Evolutionary conservation across 2,797 vertebrate genomes (phyloP), one percentile per base, ranked within the genome.

Genomic region (Tragopan temminckii): DNA sequence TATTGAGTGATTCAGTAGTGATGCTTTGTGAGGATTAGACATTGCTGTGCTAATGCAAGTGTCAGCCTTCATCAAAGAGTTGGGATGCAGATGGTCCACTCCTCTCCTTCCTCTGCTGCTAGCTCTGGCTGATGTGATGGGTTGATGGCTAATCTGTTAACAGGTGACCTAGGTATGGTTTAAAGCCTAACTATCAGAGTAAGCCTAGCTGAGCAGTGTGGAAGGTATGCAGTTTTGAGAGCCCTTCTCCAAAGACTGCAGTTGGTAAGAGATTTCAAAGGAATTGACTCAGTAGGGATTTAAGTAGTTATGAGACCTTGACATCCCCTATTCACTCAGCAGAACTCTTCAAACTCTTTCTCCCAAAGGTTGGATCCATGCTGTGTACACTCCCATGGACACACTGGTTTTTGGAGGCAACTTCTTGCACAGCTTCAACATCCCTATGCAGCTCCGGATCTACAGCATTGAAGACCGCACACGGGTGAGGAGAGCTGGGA

Each of bases 381-480:
- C 99, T 10, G 99, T 99, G 46, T 99, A 99, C 97, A 99, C 99
- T 33, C 99, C 99, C 87, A 99, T 98, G 97, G 99, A 99, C 97
- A 99, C 99, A 0, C 96, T 99, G 88, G 99, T 99, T 67, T 99
- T 99, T 61, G 99, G 99, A 42, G 99, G 99, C 42, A 99, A 99
- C 93, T 99, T 99, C 96, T 98, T 99, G 76, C 99, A 99, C 97
- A 99, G 99, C 95, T 99, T 99, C 97, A 99, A 99, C 97, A 99
- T 99, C 97, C 99, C 99, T 79, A 99, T 99, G 99, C 99, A 99
- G 95, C 98, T 99, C 58, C 99, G 99, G 88, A 99, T 99, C 96
- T 99, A 99, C 97, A 99, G 98, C 97, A 99, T 99, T 19, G 99
- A 99, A 97, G 99, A 99, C 97, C 98, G 99, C 61, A 99, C 99